Evolutionary conservation across 1,140 invertebrate genomes (phyloP), one percentile per base, ranked within the genome.

Genomic region (Colletes gigas): DNA sequence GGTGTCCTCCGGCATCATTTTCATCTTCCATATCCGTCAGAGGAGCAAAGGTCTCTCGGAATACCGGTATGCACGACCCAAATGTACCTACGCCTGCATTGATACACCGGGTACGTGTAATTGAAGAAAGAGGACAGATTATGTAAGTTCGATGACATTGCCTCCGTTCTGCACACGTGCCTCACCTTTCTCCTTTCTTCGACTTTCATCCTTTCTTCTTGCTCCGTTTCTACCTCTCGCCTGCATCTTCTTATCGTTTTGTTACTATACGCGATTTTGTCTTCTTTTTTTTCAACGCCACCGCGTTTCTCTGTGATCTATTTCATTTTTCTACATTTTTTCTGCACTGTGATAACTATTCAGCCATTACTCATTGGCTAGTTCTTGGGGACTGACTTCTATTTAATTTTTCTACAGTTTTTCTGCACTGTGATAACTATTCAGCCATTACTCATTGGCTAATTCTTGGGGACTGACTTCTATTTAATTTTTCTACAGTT

Each of bases 141-240:
- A 91, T 88, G 88, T 88, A 92, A 92, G 87, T 92, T 91, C 86
- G 89, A 90, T 91, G 89, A 91, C 91, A 92, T 91, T 92, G 90
- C 87, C 88, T 85, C 81, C 86, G 83, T 89, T 89, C 84, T 84
- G 85, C 85, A 86, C 82, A 83, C 81, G 71, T 81, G 80, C 60
- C 84, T 72, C 85, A 73, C 78, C 69, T 62, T 83, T 84, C 81
- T 74, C 69, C 65, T 78, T 69, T 67, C 54, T 68, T 72, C 67
- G 60, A 78, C 81, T 71, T 68, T 69, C 59, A 30, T 78, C 82
- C 83, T 67, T 65, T 74, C 66, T 65, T 57, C 21, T 59, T 62
- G 50, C 78, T 57, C 39, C 17, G 21, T 54, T 66, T 57, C 8
- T 21, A 17, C 14, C 14, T 10, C 21, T 62, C 19, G 8, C 67